Percentiles rank a stretch among this genome's conserved stretches.
phyloP scores from a whole-genome alignment of 2,888 invertebrate genomes.

The Cistogaster globosa region DNA sequence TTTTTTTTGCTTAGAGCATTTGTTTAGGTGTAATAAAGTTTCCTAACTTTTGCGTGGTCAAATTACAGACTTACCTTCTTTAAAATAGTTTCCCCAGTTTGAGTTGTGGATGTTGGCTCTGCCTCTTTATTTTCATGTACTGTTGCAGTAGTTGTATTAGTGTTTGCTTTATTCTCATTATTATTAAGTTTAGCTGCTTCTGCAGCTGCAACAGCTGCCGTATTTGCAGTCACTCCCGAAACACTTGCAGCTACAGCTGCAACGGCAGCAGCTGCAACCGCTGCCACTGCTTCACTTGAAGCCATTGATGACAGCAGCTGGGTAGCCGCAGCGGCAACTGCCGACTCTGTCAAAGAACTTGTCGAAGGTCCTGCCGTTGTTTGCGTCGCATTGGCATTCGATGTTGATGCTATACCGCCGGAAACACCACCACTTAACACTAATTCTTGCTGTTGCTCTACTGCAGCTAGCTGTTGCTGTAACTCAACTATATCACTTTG shows the following conservation, averaged over 20 bases:
- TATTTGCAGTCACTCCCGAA: constrained; percentile 69
- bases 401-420: constrained; percentile 73
- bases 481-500: constrained; percentile 77
- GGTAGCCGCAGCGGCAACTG: constrained; percentile 81
- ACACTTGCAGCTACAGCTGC: constrained; percentile 73
- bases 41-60: neutral
- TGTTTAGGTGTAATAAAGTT: neutral
- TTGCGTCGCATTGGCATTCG: constrained; percentile 75
- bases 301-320: constrained; percentile 79
- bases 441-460: constrained; percentile 77
- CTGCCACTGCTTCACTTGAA: constrained; percentile 80
- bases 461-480: constrained; percentile 77
- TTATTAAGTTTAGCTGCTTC: constrained; percentile 64
- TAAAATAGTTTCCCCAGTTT: constrained; percentile 72
- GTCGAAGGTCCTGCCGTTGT: constrained; percentile 72
- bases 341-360: constrained; percentile 75
- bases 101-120: constrained; percentile 65
- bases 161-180: constrained; percentile 69
- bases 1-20: no score
- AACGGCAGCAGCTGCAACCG: constrained; percentile 79
- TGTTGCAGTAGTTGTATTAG: constrained; percentile 66
- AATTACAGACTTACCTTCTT: constrained; percentile 72
- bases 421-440: constrained; percentile 77
- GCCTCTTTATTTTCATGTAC: constrained; percentile 66
- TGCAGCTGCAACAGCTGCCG: constrained; percentile 64